A percentile compares a stretch with the other conserved stretches of the same genome.
Evolutionary conservation across 2,797 vertebrate genomes (phyloP).

Genomic region (Etheostoma nigrum): DNA sequence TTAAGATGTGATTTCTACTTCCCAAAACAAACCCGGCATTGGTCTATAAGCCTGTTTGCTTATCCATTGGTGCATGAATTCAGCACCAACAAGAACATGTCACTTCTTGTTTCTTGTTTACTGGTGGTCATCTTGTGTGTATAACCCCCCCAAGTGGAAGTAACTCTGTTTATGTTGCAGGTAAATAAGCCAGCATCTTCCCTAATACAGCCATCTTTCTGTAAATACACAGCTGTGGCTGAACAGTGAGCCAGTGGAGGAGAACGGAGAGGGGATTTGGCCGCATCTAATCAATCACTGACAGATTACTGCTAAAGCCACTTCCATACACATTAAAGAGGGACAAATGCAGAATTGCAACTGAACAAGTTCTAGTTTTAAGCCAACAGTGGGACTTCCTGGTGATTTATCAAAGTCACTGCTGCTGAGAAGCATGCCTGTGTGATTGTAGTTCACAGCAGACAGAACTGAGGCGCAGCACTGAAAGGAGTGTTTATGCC

Average conservation of each 20-base stretch:
- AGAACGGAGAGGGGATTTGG: slow-evolving; percentile 89
- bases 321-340: slow-evolving; percentile 99
- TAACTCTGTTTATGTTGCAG: slow-evolving; percentile 92
- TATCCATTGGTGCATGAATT: slow-evolving; percentile 71
- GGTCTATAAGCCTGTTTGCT: slow-evolving; percentile 74
- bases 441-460: slow-evolving; percentile 97
- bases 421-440: slow-evolving; percentile 95
- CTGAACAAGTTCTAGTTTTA: slow-evolving; percentile 99
- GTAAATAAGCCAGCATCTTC: slow-evolving; percentile 90
- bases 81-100: slow-evolving; percentile 75
- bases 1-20: slow-evolving; percentile 52
- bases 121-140: slow-evolving; percentile 77
- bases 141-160: slow-evolving; percentile 89
- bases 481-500: slow-evolving; percentile 99
- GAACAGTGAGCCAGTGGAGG: slow-evolving; percentile 81
- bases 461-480: slow-evolving; percentile 92
- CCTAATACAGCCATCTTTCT: slow-evolving; percentile 92
- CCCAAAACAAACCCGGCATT: slow-evolving; percentile 53
- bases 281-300: slow-evolving; percentile 99
- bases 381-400: slow-evolving; percentile 99
- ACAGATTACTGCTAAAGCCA: slow-evolving; percentile 99
- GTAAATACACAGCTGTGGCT: slow-evolving; percentile 86
- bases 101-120: slow-evolving; percentile 80
- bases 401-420: slow-evolving; percentile 99
- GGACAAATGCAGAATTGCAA: slow-evolving; percentile 99